These are phyloP conservation scores for Astur gentilis DNA, from an alignment of 2,113 vertebrate genomes.

Conservation along the genomic window DNA sequence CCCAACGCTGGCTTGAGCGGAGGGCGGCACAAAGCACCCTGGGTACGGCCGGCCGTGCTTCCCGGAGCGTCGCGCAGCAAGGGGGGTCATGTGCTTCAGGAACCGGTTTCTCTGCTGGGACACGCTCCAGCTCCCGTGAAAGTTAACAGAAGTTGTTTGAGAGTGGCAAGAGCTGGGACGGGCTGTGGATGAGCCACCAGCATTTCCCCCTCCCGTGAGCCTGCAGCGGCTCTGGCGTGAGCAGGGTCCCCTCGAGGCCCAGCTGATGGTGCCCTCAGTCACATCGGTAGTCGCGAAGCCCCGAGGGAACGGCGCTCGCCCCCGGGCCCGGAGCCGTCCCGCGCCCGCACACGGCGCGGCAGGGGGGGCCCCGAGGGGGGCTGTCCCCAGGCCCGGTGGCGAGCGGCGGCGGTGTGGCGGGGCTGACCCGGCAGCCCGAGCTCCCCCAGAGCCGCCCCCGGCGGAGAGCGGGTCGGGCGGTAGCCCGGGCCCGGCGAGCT, in stretches of 20 bases:
- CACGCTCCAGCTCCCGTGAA: neutral
- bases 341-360: neutral
- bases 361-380: no score
- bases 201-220: neutral
- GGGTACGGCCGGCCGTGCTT: rapidly evolving
- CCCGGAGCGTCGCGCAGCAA: neutral
- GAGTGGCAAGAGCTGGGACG: neutral
- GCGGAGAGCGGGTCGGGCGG: no score
- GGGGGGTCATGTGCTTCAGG: neutral
- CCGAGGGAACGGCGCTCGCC: no score
- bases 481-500: no score
- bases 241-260: no score
- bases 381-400: no score
- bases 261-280: no score
- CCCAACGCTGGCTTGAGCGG: neutral
- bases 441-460: no score
- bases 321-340: no score
- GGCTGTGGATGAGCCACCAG: neutral
- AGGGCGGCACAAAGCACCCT: no score
- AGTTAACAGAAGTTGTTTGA: neutral
- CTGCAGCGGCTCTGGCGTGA: no score
- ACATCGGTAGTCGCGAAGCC: neutral
- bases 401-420: neutral
- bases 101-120: neutral
- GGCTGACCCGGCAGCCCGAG: no score